These are phyloP conservation scores for Ylistrum balloti DNA, from an alignment of 1,140 invertebrate genomes.

Conservation along the genomic window DNA sequence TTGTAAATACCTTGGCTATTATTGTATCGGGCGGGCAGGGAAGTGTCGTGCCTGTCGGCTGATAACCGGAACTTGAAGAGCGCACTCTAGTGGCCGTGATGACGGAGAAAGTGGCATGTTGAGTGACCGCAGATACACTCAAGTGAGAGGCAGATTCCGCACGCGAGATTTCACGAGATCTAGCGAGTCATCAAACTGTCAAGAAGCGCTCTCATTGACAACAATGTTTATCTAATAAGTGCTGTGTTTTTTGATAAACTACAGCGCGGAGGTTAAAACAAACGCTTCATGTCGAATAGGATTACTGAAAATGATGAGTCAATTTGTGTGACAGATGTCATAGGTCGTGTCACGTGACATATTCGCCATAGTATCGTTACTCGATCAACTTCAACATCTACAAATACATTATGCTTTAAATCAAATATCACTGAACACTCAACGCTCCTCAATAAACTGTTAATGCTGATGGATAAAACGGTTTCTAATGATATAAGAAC, in stretches of 20 bases:
- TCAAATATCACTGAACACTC: not conserved
- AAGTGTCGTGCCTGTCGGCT: not conserved
- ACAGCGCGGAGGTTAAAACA: constrained; percentile 7
- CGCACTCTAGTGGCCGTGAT: constrained; percentile 21
- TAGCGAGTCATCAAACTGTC: constrained; percentile 23
- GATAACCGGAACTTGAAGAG: constrained; percentile 37
- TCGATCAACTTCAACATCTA: not conserved
- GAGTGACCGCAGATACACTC: constrained; percentile 24
- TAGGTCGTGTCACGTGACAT: not conserved
- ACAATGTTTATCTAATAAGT: constrained; percentile 36
- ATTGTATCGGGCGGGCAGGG: not conserved
- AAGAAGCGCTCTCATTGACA: constrained; percentile 32
- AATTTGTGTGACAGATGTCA: constrained; percentile 28
- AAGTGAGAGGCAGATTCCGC: constrained; percentile 23
- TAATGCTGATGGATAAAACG: not conserved
- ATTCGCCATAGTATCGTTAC: constrained; percentile 23
- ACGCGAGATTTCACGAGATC: constrained; percentile 24
- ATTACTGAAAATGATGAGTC: constrained; percentile 23
- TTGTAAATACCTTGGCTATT: not conserved
- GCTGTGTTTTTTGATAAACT: constrained; percentile 35
- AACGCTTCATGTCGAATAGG: not conserved
- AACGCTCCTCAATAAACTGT: not conserved
- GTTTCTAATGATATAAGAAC: not conserved
- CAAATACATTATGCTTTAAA: not conserved
- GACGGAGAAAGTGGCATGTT: constrained; percentile 37